Evolutionary conservation across 1,140 invertebrate species (phyloP).

Genomic region (Drosophila auraria): DNA sequence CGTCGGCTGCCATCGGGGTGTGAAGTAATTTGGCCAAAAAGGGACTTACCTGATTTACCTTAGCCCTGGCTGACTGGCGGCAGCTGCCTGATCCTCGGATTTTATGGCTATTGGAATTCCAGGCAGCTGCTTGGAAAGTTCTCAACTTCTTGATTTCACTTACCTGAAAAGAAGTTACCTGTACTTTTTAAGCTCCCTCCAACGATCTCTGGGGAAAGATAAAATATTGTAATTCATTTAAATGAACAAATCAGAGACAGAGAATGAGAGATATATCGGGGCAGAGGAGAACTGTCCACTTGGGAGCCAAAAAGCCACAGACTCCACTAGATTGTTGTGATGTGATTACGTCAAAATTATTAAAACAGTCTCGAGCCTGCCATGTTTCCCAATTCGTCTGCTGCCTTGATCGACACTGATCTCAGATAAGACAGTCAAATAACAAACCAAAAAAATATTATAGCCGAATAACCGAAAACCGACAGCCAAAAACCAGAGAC

Average conservation of each 20-base stretch:
- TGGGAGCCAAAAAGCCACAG: constrained; percentile 45
- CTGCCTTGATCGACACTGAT: constrained; percentile 79
- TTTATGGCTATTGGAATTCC: constrained; percentile 65
- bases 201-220: constrained; percentile 74
- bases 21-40: constrained; percentile 64
- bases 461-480: constrained; percentile 30
- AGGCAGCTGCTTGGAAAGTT: constrained; percentile 64
- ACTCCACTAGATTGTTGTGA: constrained; percentile 73
- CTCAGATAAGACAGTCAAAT: constrained; percentile 74
- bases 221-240: constrained; percentile 83
- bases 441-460: constrained; percentile 50
- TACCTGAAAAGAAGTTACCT: constrained; percentile 22
- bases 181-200: constrained; percentile 36
- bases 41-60: constrained; percentile 54
- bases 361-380: constrained; percentile 77
- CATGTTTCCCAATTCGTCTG: constrained; percentile 78
- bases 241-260: constrained; percentile 74
- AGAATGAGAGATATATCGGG: constrained; percentile 11
- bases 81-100: constrained; percentile 31
- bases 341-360: constrained; percentile 83
- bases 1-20: constrained; percentile 36
- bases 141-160: constrained; percentile 26
- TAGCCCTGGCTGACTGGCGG: constrained; percentile 7
- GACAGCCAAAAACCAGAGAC: constrained; percentile 49
- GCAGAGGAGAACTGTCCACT: constrained; percentile 57